Evolutionary conservation across 2,888 invertebrate species (phyloP).

Genomic region (Drosophila emarginata): DNA sequence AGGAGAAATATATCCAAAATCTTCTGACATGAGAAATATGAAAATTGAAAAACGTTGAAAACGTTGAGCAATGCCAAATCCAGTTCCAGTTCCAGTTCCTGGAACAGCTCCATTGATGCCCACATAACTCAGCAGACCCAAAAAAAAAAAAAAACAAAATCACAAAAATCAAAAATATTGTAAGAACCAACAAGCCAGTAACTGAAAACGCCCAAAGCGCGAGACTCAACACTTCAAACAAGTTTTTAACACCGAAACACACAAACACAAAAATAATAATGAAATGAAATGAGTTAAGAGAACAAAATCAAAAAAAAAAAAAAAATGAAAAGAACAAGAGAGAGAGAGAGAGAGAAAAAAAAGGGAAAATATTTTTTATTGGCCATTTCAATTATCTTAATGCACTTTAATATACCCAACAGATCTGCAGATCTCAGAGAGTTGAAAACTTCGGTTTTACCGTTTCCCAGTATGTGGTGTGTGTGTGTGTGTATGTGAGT

Average conservation of each 20-base stretch:
- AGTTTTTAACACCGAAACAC: slow-evolving; percentile 68
- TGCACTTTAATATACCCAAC: slow-evolving; percentile 74
- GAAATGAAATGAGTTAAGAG: slow-evolving; percentile 2
- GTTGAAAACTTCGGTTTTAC: slow-evolving; percentile 59
- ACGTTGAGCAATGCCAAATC: slow-evolving; percentile 6
- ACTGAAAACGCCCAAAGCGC: slow-evolving; percentile 71
- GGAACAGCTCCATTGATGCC: slow-evolving; percentile 36
- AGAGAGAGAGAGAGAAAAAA: not conserved
- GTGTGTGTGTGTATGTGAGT: slow-evolving; percentile 48
- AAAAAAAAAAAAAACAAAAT: not conserved
- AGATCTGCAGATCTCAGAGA: slow-evolving; percentile 22
- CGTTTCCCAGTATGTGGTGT: slow-evolving; percentile 49
- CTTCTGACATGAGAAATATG: slow-evolving; percentile 67
- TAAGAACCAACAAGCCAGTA: slow-evolving; percentile 31
- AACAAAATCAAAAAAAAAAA: not conserved
- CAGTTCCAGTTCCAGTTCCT: slow-evolving; percentile 31
- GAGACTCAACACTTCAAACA: slow-evolving; percentile 75
- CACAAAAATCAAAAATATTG: not conserved
- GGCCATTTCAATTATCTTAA: slow-evolving; percentile 80
- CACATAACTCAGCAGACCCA: slow-evolving; percentile 36
- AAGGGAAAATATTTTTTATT: slow-evolving; percentile 65
- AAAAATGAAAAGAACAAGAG: no score
- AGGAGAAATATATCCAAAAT: slow-evolving; percentile 12
- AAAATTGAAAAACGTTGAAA: slow-evolving; percentile 71
- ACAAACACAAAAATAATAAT: slow-evolving; percentile 7